Evolutionary conservation across 2,113 vertebrate genomes (phyloP).

Genomic region (Zapus hudsonius): DNA sequence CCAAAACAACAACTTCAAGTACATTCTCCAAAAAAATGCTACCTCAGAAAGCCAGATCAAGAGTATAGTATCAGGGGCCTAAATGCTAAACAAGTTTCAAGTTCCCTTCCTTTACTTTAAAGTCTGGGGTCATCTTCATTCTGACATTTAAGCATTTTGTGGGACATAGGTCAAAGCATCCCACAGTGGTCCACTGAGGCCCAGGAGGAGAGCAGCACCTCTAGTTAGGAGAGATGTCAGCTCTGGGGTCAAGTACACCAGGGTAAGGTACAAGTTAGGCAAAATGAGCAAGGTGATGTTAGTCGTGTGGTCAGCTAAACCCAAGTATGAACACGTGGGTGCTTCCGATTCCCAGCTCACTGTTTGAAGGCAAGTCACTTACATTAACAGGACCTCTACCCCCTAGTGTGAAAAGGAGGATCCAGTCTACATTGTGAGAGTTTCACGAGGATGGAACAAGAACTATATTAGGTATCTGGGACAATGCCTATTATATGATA

Average conservation of each 20-base stretch:
- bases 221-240: not conserved
- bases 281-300: not conserved
- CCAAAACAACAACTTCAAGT: constrained; percentile 45
- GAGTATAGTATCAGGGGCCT: constrained; percentile 8
- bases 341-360: not conserved
- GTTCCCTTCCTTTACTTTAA: constrained; percentile 19
- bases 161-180: not conserved
- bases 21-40: constrained; percentile 41
- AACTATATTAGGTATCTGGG: not conserved
- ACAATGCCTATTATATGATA: not conserved
- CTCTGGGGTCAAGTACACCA: not conserved
- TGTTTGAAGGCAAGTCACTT: not conserved
- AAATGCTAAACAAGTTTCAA: constrained; percentile 22
- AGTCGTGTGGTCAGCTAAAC: not conserved
- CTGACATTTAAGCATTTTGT: not conserved
- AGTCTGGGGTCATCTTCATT: not conserved
- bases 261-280: not conserved
- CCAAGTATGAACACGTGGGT: not conserved
- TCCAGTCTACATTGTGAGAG: not conserved
- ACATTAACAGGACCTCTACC: not conserved
- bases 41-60: constrained; percentile 32
- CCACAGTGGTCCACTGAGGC: not conserved
- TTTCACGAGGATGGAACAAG: constrained; percentile 42
- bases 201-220: not conserved
- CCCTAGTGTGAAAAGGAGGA: not conserved